Evolutionary conservation across 2,888 invertebrate genomes (phyloP), one percentile per base, ranked within the genome.

Genomic region (Drosophila recens): DNA sequence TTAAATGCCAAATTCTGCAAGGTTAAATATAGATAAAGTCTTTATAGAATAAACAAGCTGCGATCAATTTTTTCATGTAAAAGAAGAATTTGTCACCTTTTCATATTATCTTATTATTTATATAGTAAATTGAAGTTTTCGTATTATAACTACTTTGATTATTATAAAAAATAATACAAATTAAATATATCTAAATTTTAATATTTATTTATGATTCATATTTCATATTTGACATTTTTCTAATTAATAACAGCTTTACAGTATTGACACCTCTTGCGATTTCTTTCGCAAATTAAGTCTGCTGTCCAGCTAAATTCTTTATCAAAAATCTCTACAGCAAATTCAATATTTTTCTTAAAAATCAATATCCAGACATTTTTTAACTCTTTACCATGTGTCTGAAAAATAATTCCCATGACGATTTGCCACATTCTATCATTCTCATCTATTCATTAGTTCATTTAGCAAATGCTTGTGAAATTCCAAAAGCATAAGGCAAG

Each of bases 391-490:
- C 1, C 2, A 33, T n/a, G 3, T 15, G 15, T 10, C 11, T 8
- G 6, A 10, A 23, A 1, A 13, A 45, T 17, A 30, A 30, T 63
- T 59, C 51, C 43, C 54, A 67, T 53, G 33, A 40, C 15, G 38
- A 10, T 57, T 15, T 27, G 11, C 10, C 23, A 38, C 36, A 30
- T 34, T 13, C 38, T 30, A 52, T 54, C 3, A 27, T 43, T 54
- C 13, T 13, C 64, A 54, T 33, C 57, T 5, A 20, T 43, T 59
- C 13, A 67, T 75, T 75, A 75, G 74, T n/a, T 9, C 38, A 20
- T 27, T 77, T 72, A 68, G 68, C 68, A 53, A 20, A 23, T 34
- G 33, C 13, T 30, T 57, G 11, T 36, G 64, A 75, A 75, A 67
- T 68, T 36, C 56, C 45, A 8, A 20, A 23, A 20, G 8, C 4